These are phyloP conservation scores for Heterodera filipjevi DNA, from an alignment of 2,888 invertebrate species.

Conservation along the genomic window DNA sequence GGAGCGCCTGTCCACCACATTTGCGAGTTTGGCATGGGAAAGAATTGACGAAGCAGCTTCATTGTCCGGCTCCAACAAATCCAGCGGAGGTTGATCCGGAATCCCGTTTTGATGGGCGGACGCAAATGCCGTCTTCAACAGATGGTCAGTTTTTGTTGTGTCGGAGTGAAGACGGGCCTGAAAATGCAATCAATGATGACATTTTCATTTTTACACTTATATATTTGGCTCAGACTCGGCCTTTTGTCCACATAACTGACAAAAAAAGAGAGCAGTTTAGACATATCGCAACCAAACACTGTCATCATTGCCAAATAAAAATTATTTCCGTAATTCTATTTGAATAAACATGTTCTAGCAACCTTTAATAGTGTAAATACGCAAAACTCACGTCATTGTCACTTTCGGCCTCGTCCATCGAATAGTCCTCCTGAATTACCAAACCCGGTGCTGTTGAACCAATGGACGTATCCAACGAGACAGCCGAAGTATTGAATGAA, in stretches of 20 bases:
- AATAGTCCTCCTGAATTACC: constrained; percentile 18
- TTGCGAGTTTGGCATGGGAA: not conserved
- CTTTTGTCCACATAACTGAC: constrained; percentile 15
- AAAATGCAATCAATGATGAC: not conserved
- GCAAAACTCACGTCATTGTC: constrained; percentile 22
- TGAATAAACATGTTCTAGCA: too few relatives aligned
- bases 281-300: not conserved
- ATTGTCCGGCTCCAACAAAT: constrained; percentile 24
- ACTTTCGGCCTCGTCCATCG: constrained; percentile 9
- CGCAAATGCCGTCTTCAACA: constrained; percentile 5
- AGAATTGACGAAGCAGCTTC: not conserved
- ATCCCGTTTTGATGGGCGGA: not conserved
- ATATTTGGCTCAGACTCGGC: constrained; percentile 28
- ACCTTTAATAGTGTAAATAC: too few relatives aligned
- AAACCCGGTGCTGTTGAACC: not conserved
- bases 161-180: not conserved
- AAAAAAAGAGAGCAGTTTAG: not conserved
- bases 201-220: not conserved
- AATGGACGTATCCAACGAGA: constrained; percentile 1
- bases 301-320: constrained; percentile 13
- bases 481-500: not conserved
- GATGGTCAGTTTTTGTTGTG: not conserved
- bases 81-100: constrained; percentile 24
- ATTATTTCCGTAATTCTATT: too few relatives aligned
- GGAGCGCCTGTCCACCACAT: not conserved